Conservation (phyloP, 2,113 vertebrate species). For the Nannospalax galili region DNA sequence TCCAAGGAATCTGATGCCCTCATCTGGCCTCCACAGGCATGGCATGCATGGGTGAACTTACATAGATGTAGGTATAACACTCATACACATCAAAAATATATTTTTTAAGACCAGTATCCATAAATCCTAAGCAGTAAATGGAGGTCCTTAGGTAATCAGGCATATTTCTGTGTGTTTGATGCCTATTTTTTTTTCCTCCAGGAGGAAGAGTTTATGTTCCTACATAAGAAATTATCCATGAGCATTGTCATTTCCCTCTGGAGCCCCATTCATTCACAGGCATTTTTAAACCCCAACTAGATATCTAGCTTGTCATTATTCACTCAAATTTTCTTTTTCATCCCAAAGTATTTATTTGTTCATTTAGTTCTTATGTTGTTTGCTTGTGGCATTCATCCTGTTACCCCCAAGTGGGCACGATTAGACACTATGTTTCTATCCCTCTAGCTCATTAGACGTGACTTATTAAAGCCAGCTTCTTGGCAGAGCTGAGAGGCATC, state of each 20-base stretch:
- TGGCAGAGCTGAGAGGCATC: constrained; percentile 79
- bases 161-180: background rate
- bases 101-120: background rate
- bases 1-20: too few species aligned
- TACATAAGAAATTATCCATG: constrained; percentile 1
- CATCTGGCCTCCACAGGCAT: too few species aligned
- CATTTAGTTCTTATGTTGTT: background rate
- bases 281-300: background rate
- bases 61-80: too few species aligned
- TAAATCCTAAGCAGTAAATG: background rate
- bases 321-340: background rate
- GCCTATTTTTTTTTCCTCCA: background rate
- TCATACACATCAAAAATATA: background rate
- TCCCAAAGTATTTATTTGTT: constrained; percentile 34
- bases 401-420: background rate
- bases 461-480: constrained; percentile 76
- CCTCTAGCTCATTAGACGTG: constrained; percentile 53
- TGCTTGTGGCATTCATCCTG: constrained; percentile 17
- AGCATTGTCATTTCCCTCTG: background rate
- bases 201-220: constrained; percentile 6
- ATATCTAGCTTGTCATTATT: background rate
- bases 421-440: background rate
- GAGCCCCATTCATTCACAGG: background rate
- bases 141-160: background rate
- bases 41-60: too few species aligned